phyloP scores from a whole-genome alignment of 1,140 invertebrate genomes.

The Zaprionus ornatus region DNA sequence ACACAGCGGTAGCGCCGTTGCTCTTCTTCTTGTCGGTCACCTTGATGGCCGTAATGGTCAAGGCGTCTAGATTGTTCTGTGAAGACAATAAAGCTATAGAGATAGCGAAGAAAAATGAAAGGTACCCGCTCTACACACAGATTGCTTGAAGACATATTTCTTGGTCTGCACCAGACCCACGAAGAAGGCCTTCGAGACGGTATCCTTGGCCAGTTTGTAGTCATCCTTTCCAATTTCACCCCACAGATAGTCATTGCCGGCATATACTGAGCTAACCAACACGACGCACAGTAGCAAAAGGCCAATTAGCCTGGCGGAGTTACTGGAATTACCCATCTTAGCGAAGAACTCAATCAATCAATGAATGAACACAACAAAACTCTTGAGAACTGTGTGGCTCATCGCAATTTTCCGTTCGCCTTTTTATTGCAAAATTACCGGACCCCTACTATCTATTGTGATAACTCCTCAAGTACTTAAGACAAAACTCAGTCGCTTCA shows the following conservation, averaged over 20 bases:
- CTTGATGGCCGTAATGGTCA: constrained; percentile 69
- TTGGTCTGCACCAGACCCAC: constrained; percentile 60
- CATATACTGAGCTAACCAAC: constrained; percentile 21
- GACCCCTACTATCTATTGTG: constrained; percentile 1
- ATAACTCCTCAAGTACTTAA: constrained; percentile 20
- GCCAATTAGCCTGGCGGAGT: constrained; percentile 5
- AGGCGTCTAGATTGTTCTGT: constrained; percentile 59
- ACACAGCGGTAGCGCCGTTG: constrained; percentile 59
- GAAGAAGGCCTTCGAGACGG: constrained; percentile 63
- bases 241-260: constrained; percentile 64
- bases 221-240: constrained; percentile 58
- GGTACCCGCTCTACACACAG: constrained; percentile 32
- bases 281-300: constrained; percentile 37
- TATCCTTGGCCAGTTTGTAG: constrained; percentile 67
- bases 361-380: constrained; percentile 6
- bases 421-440: constrained; percentile 41
- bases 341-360: background rate
- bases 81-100: background rate
- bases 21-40: constrained; percentile 62
- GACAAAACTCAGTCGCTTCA: background rate
- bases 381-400: constrained; percentile 14
- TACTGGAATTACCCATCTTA: constrained; percentile 19
- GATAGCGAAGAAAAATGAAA: background rate
- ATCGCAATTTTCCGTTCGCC: constrained; percentile 7
- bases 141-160: constrained; percentile 69